phyloP scores from a whole-genome alignment of 2,797 vertebrate genomes.

The Scarus forsteni region DNA sequence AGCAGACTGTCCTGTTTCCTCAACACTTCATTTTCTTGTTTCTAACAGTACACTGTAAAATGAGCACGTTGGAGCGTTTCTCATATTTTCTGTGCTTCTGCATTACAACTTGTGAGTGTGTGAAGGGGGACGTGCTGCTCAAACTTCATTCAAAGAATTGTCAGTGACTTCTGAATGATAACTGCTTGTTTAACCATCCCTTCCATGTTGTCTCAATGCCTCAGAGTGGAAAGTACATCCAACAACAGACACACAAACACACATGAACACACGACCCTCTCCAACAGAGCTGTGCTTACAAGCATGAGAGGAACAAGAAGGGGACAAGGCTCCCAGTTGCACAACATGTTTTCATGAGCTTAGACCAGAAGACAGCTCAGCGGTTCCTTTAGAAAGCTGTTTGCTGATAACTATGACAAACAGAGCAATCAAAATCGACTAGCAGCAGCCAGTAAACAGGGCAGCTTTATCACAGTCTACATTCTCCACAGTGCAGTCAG shows the following conservation, averaged over 20 bases:
- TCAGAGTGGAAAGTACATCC: constrained; percentile 28
- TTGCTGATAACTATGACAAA: constrained; percentile 58
- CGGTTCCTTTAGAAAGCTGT: constrained; percentile 63
- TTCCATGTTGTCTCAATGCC: not conserved
- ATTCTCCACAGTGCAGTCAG: constrained; percentile 34
- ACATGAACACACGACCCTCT: constrained; percentile 32
- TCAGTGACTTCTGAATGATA: too few species aligned
- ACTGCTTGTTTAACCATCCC: too few species aligned
- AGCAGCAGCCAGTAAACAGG: constrained; percentile 18
- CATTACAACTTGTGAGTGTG: too few species aligned
- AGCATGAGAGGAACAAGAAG: constrained; percentile 71
- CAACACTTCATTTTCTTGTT: too few species aligned
- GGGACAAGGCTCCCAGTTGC: constrained; percentile 72
- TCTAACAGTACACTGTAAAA: too few species aligned
- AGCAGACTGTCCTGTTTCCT: too few species aligned
- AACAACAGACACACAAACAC: constrained; percentile 37
- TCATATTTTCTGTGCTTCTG: too few species aligned
- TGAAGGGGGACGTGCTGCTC: too few species aligned
- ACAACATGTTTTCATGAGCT: constrained; percentile 78
- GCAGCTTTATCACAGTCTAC: constrained; percentile 14
- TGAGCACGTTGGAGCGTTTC: too few species aligned
- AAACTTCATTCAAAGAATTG: too few species aligned
- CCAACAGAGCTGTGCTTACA: constrained; percentile 68
- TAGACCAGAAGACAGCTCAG: constrained; percentile 64
- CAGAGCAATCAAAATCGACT: constrained; percentile 38